Base-by-base conservation (phyloP, 1,140 invertebrate species). In the Lepidostoma basale region DNA sequence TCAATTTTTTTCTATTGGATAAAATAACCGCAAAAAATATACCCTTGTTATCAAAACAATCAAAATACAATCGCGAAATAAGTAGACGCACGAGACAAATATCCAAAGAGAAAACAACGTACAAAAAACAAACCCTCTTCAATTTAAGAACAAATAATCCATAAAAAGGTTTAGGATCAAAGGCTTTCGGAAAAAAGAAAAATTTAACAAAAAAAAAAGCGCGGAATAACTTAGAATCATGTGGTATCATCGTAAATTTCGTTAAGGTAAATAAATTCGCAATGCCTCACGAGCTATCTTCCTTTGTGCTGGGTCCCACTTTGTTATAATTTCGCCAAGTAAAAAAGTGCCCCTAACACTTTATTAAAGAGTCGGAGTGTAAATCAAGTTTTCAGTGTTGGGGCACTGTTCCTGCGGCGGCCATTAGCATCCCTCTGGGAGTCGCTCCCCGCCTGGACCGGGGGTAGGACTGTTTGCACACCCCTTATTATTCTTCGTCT, bases 291-390 rank as follows among this genome's bases (percentile, higher is more conserved):
- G 18, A 22, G 25, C 47, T 52, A 26, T 52, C 47, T 52, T 26
- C n/a, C 47, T 52, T 52, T 52, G 47, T 52, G 47, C n/a, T 52
- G 47, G 10, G 47, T 8, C 26, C 9, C 47, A 52, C 47, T 52
- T 52, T 52, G 47, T 52, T 52, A 52, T 52, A 52, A 52, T 52
- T 52, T 30, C 25, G 23, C 23, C 44, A 5, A 22, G 44, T 47
- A 30, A 52, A 52, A 52, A 52, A 52, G 25, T 28, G 30, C 47
- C 12, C 47, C n/a, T 52, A 28, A 52, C 47, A 52, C 47, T 52
- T 52, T 52, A 52, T 52, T 52, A 52, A 52, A 52, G 25, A 52
- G 47, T 52, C 47, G 47, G 25, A 52, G 9, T 26, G 47, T 52
- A 59, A 59, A 39, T 59, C 54, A 59, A 59, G 54, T 59, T 59